Evolutionary conservation across 2,113 vertebrate species (phyloP).

Genomic region (Garra rufa): DNA sequence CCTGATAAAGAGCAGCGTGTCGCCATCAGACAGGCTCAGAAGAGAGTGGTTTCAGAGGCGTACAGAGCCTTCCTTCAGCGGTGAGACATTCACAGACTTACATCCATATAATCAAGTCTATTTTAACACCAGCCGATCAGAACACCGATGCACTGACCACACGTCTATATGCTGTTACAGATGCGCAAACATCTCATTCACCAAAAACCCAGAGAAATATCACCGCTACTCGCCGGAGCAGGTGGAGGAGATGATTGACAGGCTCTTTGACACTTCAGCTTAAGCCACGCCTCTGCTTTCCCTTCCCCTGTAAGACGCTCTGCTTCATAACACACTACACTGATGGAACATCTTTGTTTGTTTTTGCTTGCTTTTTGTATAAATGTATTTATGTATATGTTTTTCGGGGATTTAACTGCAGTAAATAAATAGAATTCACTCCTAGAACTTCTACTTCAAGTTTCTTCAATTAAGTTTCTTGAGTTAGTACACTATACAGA

Average conservation of each 20-base stretch:
- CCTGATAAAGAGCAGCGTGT: conserved; percentile 92
- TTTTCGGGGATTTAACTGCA: conserved; percentile 6
- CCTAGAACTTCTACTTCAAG: background rate
- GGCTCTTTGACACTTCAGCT: conserved; percentile 94
- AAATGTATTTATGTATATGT: conserved; percentile 28
- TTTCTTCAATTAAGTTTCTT: background rate
- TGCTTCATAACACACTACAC: conserved; percentile 4
- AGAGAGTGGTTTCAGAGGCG: conserved; percentile 86
- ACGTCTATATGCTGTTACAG: conserved; percentile 66
- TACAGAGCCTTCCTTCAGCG: conserved; percentile 88
- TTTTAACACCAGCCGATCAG: background rate
- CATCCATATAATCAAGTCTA: too few species aligned
- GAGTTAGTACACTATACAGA: background rate
- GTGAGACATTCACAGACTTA: conserved; percentile 68
- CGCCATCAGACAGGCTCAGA: conserved; percentile 89
- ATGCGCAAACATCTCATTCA: conserved; percentile 89
- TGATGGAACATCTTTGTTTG: background rate
- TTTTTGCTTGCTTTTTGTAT: conserved; percentile 8
- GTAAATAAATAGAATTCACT: background rate
- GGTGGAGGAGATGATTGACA: conserved; percentile 96
- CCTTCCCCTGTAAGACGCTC: background rate
- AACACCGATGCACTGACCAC: background rate
- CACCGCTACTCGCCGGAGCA: conserved; percentile 93
- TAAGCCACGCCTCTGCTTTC: conserved; percentile 64
- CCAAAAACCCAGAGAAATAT: conserved; percentile 97